Evolutionary conservation across 2,797 vertebrate species (phyloP).

Genomic region (Ctenochaetus hawaiiensis): DNA sequence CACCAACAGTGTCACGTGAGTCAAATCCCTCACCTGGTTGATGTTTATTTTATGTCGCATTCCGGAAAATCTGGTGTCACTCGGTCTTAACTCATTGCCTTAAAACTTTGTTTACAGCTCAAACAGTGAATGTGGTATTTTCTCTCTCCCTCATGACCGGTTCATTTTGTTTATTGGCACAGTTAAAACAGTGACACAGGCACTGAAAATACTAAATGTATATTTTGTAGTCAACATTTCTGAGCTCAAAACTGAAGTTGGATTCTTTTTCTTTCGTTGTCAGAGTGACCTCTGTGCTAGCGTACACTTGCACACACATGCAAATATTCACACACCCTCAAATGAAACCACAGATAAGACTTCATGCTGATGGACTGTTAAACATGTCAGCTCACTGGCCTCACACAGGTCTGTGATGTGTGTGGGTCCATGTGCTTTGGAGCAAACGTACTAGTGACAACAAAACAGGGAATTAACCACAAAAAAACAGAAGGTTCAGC

Average conservation of each 20-base stretch:
- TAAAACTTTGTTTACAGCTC: background rate
- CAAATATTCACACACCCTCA: slow-evolving; percentile 76
- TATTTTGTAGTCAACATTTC: background rate
- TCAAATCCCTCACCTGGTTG: slow-evolving; percentile 41
- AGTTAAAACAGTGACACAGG: background rate
- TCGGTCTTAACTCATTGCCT: background rate
- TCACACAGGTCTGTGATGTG: slow-evolving; percentile 9
- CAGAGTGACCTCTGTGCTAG: slow-evolving; percentile 30
- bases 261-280: background rate
- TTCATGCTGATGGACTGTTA: slow-evolving; percentile 26
- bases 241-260: background rate
- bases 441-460: slow-evolving; percentile 2
- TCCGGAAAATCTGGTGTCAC: background rate
- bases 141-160: background rate
- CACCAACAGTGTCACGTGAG: slow-evolving; percentile 67
- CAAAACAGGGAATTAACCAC: slow-evolving; percentile 2
- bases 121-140: background rate
- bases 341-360: slow-evolving; percentile 51
- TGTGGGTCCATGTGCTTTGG: background rate
- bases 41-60: background rate
- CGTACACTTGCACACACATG: slow-evolving; percentile 52
- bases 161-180: background rate
- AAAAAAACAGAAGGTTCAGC: background rate
- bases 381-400: slow-evolving; percentile 35
- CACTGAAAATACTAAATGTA: background rate